Percentiles rank a stretch among this genome's conserved stretches.
Evolutionary conservation across 2,797 vertebrate species (phyloP).

Genomic region (Parambassis ranga): DNA sequence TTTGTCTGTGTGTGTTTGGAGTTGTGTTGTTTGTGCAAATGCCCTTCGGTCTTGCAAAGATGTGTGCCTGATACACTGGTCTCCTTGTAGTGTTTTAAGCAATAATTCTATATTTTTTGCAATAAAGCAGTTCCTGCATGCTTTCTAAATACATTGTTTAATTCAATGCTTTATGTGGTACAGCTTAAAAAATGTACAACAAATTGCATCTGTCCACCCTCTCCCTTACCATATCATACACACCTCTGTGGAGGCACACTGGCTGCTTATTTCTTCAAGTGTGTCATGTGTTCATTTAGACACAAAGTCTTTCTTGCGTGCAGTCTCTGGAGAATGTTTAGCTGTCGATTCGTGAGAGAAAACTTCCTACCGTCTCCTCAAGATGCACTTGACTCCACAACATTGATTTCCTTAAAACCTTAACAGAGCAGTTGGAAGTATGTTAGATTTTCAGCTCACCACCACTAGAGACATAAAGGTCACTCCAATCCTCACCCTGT

Average conservation of each 20-base stretch:
- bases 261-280: not conserved
- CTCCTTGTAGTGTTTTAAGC: not conserved
- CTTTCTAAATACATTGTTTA: constrained; percentile 8
- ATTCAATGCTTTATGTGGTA: not conserved
- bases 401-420: too few relatives aligned
- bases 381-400: too few relatives aligned
- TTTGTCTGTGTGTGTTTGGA: not conserved
- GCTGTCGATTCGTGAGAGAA: not conserved
- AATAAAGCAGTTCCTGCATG: constrained; percentile 16
- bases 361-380: too few relatives aligned
- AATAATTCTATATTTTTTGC: not conserved
- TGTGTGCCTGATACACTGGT: not conserved
- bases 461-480: not conserved
- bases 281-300: not conserved
- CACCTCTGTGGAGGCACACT: not conserved
- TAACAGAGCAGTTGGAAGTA: not conserved
- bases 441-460: not conserved
- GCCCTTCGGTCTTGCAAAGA: constrained; percentile 12
- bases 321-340: not conserved
- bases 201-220: not conserved
- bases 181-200: not conserved
- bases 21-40: constrained; percentile 4
- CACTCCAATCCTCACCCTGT: too few relatives aligned
- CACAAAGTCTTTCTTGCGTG: not conserved
- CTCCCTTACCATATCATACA: not conserved